Evolutionary conservation across 2,888 invertebrate genomes (phyloP).

Genomic region (Cepaea hortensis): DNA sequence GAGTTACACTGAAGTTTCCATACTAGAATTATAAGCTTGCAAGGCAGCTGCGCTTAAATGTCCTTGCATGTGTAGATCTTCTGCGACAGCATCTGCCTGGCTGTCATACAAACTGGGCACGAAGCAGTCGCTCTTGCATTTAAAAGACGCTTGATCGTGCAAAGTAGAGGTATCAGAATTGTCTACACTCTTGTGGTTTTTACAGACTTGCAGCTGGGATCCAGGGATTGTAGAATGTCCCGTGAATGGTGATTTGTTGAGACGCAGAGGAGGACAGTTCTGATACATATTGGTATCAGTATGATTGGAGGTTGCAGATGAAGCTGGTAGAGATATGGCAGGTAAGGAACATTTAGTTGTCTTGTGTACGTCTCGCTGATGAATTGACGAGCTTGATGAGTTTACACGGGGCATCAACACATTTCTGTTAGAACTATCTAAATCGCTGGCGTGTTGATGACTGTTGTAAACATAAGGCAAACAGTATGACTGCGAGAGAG

Average conservation of each 20-base stretch:
- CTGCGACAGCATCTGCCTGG: not conserved
- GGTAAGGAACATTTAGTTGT: no score
- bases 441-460: not conserved
- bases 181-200: not conserved
- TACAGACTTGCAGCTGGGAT: conserved; percentile 44
- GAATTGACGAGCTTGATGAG: no score
- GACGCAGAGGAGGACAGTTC: not conserved
- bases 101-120: conserved; percentile 38
- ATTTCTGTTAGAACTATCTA: not conserved
- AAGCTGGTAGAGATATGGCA: no score
- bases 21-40: conserved; percentile 36
- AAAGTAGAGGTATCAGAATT: not conserved
- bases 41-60: conserved; percentile 41
- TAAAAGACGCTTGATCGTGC: not conserved
- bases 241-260: conserved; percentile 44
- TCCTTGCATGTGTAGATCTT: conserved; percentile 15
- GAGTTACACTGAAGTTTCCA: conserved; percentile 48
- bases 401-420: no score
- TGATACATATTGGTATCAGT: no score
- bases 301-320: no score
- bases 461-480: not conserved
- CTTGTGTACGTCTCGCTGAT: no score
- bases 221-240: conserved; percentile 43
- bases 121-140: not conserved
- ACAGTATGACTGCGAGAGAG: not conserved